These are phyloP conservation scores for Tetramorium alpestre DNA, from an alignment of 1,140 invertebrate genomes.

Conservation along the genomic window DNA sequence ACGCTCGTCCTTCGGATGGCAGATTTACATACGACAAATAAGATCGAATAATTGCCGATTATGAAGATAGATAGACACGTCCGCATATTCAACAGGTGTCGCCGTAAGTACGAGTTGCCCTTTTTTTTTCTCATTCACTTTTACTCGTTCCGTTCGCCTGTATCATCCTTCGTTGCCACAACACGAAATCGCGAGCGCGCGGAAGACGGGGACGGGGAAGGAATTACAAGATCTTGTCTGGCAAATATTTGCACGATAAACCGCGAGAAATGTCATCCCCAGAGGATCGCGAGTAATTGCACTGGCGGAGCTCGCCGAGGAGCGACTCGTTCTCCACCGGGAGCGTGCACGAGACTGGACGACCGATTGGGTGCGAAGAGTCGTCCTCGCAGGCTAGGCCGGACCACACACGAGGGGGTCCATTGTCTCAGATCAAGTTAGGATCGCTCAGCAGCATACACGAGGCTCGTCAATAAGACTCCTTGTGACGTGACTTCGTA, in stretches of 20 bases:
- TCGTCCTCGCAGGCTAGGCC: neutral
- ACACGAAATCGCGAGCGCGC: neutral
- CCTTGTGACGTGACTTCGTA: slow-evolving; percentile 74
- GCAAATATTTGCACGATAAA: slow-evolving; percentile 74
- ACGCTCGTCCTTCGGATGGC: neutral
- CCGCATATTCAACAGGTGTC: slow-evolving; percentile 70
- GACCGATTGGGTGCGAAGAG: slow-evolving; percentile 26
- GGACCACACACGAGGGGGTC: slow-evolving; percentile 46
- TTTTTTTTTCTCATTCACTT: slow-evolving; percentile 17
- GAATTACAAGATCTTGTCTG: slow-evolving; percentile 62
- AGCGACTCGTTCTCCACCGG: slow-evolving; percentile 9
- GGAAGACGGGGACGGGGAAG: neutral
- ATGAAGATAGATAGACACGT: slow-evolving; percentile 40
- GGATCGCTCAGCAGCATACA: slow-evolving; percentile 27
- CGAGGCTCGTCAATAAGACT: slow-evolving; percentile 75
- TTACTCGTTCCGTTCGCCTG: neutral
- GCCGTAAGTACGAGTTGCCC: slow-evolving; percentile 47
- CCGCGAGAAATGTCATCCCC: slow-evolving; percentile 36
- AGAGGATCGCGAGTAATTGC: slow-evolving; percentile 27
- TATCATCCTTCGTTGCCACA: neutral
- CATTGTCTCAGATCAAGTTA: slow-evolving; percentile 32
- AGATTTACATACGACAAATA: slow-evolving; percentile 1
- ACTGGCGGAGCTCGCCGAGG: neutral
- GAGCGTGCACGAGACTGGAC: slow-evolving; percentile 8
- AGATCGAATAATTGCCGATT: slow-evolving; percentile 61